A percentile compares a stretch with the other conserved stretches of the same genome.
Conservation (phyloP, 2,113 vertebrate species). For the Xyrauchen texanus region DNA sequence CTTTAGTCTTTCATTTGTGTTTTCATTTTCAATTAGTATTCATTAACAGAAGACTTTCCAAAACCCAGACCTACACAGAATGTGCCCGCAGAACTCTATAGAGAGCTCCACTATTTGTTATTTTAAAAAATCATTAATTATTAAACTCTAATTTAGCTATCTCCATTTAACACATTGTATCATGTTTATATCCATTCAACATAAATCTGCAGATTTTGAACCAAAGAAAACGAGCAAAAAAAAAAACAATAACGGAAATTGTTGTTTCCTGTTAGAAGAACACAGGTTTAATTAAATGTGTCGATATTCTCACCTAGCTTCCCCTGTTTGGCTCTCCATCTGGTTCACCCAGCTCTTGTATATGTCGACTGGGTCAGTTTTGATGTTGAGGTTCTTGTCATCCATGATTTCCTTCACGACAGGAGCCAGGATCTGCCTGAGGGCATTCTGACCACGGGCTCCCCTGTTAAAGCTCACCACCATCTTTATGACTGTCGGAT, state of each 20-base stretch:
- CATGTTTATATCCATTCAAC: too few species aligned
- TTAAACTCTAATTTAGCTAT: too few species aligned
- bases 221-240: too few species aligned
- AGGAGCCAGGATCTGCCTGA: conserved; percentile 90
- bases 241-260: not conserved
- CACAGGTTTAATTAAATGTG: not conserved
- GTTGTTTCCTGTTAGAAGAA: not conserved
- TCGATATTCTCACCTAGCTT: conserved; percentile 83
- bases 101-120: too few species aligned
- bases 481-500: conserved; percentile 98
- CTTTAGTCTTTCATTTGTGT: not conserved
- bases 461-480: conserved; percentile 98
- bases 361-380: conserved; percentile 96
- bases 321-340: conserved; percentile 96
- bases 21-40: not conserved
- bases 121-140: too few species aligned
- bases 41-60: not conserved
- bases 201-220: too few species aligned
- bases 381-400: conserved; percentile 95
- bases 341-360: conserved; percentile 99
- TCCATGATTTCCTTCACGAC: conserved; percentile 98
- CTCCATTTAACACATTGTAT: too few species aligned
- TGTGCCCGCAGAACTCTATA: too few species aligned
- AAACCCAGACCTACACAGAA: too few species aligned
- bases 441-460: conserved; percentile 90